phyloP scores from a whole-genome alignment of 2,797 vertebrate species.

The Cossypha dichroa region DNA sequence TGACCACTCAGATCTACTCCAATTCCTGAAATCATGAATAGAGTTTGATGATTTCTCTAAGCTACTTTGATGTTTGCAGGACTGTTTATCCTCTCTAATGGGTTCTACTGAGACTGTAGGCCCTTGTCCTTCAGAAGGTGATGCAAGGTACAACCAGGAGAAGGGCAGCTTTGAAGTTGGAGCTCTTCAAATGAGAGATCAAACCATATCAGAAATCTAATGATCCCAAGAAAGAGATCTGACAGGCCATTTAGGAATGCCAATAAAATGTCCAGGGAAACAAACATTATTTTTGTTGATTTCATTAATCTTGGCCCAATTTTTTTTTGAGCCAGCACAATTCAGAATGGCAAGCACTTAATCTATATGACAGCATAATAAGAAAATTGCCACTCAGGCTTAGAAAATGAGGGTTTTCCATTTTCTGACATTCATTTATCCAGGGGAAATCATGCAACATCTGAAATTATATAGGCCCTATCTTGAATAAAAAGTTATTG shows the following conservation, averaged over 20 bases:
- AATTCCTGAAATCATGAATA: neutral
- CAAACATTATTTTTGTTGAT: conserved; percentile 73
- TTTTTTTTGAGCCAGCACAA: conserved; percentile 42
- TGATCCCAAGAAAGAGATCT: conserved; percentile 23
- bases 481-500: conserved; percentile 27
- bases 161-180: neutral
- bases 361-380: conserved; percentile 67
- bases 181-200: neutral
- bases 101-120: neutral
- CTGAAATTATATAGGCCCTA: conserved; percentile 68
- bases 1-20: neutral
- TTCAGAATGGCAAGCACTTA: conserved; percentile 58
- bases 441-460: conserved; percentile 56
- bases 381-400: conserved; percentile 73
- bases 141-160: neutral
- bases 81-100: neutral
- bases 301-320: conserved; percentile 73
- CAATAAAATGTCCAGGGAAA: conserved; percentile 67
- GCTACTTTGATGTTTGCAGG: neutral
- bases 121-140: neutral
- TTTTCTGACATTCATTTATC: conserved; percentile 74
- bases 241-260: conserved; percentile 59
- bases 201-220: conserved; percentile 36
- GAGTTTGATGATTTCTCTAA: neutral
- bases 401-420: conserved; percentile 69